These are phyloP conservation scores for Beroe forskalii DNA, from an alignment of 37 sponge, comb jelly and placozoan genomes.

Conservation along the genomic window DNA sequence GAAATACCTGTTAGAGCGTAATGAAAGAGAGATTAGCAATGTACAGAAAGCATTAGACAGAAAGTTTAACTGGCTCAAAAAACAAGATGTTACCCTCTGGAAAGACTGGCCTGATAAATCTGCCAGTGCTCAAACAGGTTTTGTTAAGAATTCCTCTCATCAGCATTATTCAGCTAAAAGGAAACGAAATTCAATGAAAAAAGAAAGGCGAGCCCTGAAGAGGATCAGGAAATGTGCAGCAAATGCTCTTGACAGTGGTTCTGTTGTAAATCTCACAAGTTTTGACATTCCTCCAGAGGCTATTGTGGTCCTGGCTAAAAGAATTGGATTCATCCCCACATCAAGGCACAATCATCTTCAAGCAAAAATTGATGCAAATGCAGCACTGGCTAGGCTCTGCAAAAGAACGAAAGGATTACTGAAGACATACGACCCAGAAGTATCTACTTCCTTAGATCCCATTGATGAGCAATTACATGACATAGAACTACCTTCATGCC, in stretches of 20 bases:
- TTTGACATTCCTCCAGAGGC: neutral
- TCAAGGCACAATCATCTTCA: neutral
- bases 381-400: neutral
- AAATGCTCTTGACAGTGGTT: neutral
- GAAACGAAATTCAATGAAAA: neutral
- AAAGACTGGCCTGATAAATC: neutral
- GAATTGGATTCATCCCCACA: neutral
- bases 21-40: too few species aligned
- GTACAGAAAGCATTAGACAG: too few species aligned
- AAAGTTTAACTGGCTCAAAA: too few species aligned
- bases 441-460: too few species aligned
- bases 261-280: neutral
- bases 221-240: neutral
- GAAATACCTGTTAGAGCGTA: neutral
- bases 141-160: neutral
- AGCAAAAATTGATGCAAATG: neutral
- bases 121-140: neutral
- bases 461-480: neutral
- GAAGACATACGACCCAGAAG: too few species aligned
- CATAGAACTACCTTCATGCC: neutral
- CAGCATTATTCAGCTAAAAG: too few species aligned
- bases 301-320: neutral
- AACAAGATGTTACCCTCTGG: neutral
- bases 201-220: neutral
- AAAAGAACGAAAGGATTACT: neutral